Conservation (phyloP, 2,113 vertebrate species). For the Lucifuga dentata region DNA sequence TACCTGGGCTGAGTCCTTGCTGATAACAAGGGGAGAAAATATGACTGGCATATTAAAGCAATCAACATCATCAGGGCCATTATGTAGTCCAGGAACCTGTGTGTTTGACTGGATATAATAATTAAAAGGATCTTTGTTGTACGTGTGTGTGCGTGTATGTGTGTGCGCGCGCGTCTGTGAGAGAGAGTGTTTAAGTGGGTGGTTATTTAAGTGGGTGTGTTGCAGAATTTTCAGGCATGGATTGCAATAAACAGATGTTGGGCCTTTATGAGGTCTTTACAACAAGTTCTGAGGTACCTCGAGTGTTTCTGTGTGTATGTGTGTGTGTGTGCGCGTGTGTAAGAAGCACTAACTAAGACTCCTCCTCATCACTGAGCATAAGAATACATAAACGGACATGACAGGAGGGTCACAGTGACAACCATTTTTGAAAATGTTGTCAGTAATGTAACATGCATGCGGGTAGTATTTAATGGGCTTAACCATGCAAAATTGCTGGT, state of each 20-base stretch:
- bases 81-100: constrained; percentile 32
- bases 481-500: no score
- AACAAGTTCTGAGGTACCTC: constrained; percentile 65
- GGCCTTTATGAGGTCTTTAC: constrained; percentile 75
- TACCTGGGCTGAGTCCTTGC: no score
- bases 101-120: not conserved
- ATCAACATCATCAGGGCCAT: not conserved
- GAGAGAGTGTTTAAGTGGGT: constrained; percentile 22
- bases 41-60: no score
- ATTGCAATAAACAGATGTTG: constrained; percentile 74
- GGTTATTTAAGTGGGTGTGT: constrained; percentile 51
- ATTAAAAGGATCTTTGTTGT: constrained; percentile 34
- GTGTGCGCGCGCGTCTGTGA: no score
- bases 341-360: no score
- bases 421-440: no score
- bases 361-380: no score
- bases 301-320: constrained; percentile 22
- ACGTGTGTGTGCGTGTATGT: constrained; percentile 18
- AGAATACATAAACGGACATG: no score
- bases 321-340: constrained; percentile 18
- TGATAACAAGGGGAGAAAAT: no score
- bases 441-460: no score
- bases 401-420: no score
- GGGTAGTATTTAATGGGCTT: no score
- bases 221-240: constrained; percentile 51